Evolutionary conservation across 1,140 invertebrate genomes (phyloP).

Genomic region (Drosophila grimshawi): DNA sequence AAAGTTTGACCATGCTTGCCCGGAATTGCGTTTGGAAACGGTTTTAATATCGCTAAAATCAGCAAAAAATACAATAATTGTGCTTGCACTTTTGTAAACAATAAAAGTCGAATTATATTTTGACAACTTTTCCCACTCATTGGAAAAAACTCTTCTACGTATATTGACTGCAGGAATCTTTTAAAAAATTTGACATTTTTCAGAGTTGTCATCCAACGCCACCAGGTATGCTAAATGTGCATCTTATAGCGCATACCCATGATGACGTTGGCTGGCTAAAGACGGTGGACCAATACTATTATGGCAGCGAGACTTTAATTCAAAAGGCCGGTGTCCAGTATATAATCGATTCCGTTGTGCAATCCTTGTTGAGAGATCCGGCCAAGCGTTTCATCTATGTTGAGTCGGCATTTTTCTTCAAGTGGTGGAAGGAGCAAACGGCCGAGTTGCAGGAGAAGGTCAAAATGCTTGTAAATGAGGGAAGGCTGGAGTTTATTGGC

Average conservation of each 20-base stretch:
- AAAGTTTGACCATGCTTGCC: too few species aligned
- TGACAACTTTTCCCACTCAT: too few species aligned
- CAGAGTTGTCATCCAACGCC: conserved; percentile 70
- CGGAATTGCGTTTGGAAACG: too few species aligned
- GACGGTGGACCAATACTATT: conserved; percentile 91
- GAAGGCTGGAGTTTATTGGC: conserved; percentile 94
- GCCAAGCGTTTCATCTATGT: conserved; percentile 90
- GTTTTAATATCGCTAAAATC: too few species aligned
- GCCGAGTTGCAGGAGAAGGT: conserved; percentile 87
- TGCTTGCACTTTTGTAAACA: too few species aligned
- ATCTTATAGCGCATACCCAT: conserved; percentile 93
- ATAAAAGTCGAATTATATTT: too few species aligned
- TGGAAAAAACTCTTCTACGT: too few species aligned
- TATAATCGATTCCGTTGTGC: conserved; percentile 95
- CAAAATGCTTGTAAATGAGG: conserved; percentile 88
- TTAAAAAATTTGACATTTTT: not conserved
- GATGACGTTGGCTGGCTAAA: conserved; percentile 97
- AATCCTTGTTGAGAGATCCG: conserved; percentile 90
- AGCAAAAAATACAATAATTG: too few species aligned
- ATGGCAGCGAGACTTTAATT: conserved; percentile 87
- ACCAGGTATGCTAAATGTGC: conserved; percentile 88
- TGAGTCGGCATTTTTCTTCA: conserved; percentile 95
- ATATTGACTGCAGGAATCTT: not conserved
- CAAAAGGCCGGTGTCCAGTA: conserved; percentile 94
- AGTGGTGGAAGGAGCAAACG: conserved; percentile 94